Percentiles rank a stretch among this genome's conserved stretches.
phyloP scores from a whole-genome alignment of 1,140 invertebrate species.

The Scaptomyza graminum region DNA sequence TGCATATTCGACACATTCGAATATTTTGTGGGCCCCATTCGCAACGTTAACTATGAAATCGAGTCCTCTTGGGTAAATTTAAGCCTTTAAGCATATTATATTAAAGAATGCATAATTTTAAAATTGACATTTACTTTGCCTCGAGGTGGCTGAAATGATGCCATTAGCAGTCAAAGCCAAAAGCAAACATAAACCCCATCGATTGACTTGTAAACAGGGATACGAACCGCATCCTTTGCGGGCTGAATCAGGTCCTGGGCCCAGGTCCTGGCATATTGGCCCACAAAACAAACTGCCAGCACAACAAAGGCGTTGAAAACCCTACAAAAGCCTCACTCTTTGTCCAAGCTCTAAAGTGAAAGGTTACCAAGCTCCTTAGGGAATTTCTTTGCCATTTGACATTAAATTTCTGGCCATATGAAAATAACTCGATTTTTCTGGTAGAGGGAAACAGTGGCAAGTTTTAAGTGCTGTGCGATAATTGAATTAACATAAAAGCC shows the following conservation, averaged over 20 bases:
- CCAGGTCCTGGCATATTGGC: slow-evolving; percentile 1
- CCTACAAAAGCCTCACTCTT: background rate
- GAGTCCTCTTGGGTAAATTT: slow-evolving; percentile 13
- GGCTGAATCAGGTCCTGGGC: background rate
- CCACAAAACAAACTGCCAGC: background rate
- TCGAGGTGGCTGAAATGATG: slow-evolving; percentile 42
- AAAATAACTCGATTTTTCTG: slow-evolving; percentile 21
- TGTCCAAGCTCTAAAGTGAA: slow-evolving; percentile 22
- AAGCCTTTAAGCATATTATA: slow-evolving; percentile 35
- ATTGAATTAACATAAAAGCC: slow-evolving; percentile 36
- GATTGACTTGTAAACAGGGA: slow-evolving; percentile 27
- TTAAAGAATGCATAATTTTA: slow-evolving; percentile 28
- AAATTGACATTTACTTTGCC: slow-evolving; percentile 44
- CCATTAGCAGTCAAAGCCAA: slow-evolving; percentile 44
- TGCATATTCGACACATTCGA: slow-evolving; percentile 72
- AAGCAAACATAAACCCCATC: slow-evolving; percentile 9
- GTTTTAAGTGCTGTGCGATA: slow-evolving; percentile 30
- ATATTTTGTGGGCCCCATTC: slow-evolving; percentile 1
- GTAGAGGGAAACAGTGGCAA: background rate
- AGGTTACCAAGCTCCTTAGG: slow-evolving; percentile 22
- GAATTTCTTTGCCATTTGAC: slow-evolving; percentile 4
- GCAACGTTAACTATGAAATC: too few species aligned
- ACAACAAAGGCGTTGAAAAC: slow-evolving; percentile 29
- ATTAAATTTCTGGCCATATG: background rate
- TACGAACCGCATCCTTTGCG: slow-evolving; percentile 18